Percentiles rank a stretch among this genome's conserved stretches.
These are phyloP conservation scores for Lordiphosa collinella DNA, from an alignment of 1,140 invertebrate genomes.

Conservation along the genomic window DNA sequence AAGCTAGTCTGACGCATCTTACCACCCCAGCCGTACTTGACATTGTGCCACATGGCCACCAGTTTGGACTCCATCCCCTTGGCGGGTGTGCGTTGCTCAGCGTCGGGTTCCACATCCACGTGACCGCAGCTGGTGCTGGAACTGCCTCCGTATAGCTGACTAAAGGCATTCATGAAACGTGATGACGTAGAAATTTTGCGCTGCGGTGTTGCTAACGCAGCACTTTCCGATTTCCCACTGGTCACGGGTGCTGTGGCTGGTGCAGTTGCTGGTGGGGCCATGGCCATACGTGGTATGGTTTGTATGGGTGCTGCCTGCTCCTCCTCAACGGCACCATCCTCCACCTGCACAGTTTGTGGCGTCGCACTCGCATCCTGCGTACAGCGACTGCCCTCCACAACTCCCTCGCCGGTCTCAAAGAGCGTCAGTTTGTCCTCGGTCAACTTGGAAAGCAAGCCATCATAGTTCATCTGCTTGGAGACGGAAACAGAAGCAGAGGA, in stretches of 20 bases:
- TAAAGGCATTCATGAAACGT: slow-evolving; percentile 78
- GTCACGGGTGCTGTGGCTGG: slow-evolving; percentile 16
- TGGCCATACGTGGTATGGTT: slow-evolving; percentile 44
- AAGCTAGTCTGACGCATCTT: slow-evolving; percentile 89
- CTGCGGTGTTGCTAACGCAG: slow-evolving; percentile 58
- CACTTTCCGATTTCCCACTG: slow-evolving; percentile 53
- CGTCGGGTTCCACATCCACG: slow-evolving; percentile 37
- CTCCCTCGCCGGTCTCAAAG: slow-evolving; percentile 39
- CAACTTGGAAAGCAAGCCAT: slow-evolving; percentile 71
- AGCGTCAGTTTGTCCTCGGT: slow-evolving; percentile 71
- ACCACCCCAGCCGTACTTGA: slow-evolving; percentile 92
- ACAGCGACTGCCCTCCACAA: slow-evolving; percentile 20
- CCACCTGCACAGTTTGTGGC: slow-evolving; percentile 12
- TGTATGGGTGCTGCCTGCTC: slow-evolving; percentile 72
- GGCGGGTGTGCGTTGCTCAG: slow-evolving; percentile 61
- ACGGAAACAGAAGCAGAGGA: slow-evolving; percentile 42
- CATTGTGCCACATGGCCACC: slow-evolving; percentile 93
- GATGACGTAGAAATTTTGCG: slow-evolving; percentile 78
- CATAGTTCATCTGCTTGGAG: slow-evolving; percentile 74
- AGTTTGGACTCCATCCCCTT: slow-evolving; percentile 90
- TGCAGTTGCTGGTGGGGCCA: slow-evolving; percentile 19
- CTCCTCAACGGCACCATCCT: slow-evolving; percentile 66
- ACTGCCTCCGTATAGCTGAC: slow-evolving; percentile 63
- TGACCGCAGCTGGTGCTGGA: slow-evolving; percentile 36
- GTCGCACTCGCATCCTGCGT: slow-evolving; percentile 17